Base-by-base conservation (phyloP, 2,797 vertebrate genomes). In the Cebuella pygmaea region DNA sequence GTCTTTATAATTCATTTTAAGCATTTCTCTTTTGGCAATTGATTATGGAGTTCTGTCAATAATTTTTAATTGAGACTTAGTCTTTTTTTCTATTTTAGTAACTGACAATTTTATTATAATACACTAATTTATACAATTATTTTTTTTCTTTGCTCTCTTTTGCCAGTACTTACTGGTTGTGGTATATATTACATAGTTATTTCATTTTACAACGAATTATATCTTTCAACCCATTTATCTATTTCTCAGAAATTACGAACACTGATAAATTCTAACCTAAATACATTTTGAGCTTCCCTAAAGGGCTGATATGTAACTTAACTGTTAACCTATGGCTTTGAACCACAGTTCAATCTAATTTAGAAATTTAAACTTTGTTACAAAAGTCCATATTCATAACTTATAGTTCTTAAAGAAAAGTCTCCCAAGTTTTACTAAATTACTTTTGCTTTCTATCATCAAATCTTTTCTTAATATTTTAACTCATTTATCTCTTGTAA, bases 381-480 rank as follows among this genome's bases (percentile, higher is more conserved):
- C 24, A 79, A 94, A 79, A 48, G 50, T 44, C 22, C 74, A 79
- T 52, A 33, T 86, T 76, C 8, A 27, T 61, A 92, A 93, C 17
- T 79, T 79, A 82, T 1, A 82, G 4, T 57, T 76, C 22, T 82
- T 52, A 20, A 70, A 70, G n/a, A 64, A 70, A 36, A 36, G n/a
- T n/a, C n/a, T 1, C 57, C 4, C 26, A 30, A 17, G 26, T 86
- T 95, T 86, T 85, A 81, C 22, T 81, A 30, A 50, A 30, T 17
- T 67, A 8, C 30, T 59, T 81, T 88, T 57, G 86, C 13, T 92
- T 80, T 44, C 19, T 48, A 82, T 61, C 55, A 46, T 87, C 81
- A 96, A 81, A 90, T 59, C 55, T 93, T 80, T 79, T 86, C 72
- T 80, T 86, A 87, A 86, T 46, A 59, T 61, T 88, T 59, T 88